A percentile compares a stretch with the other conserved stretches of the same genome.
Evolutionary conservation across 2,113 vertebrate species (phyloP).

Genomic region (Phyllopteryx taeniolatus): DNA sequence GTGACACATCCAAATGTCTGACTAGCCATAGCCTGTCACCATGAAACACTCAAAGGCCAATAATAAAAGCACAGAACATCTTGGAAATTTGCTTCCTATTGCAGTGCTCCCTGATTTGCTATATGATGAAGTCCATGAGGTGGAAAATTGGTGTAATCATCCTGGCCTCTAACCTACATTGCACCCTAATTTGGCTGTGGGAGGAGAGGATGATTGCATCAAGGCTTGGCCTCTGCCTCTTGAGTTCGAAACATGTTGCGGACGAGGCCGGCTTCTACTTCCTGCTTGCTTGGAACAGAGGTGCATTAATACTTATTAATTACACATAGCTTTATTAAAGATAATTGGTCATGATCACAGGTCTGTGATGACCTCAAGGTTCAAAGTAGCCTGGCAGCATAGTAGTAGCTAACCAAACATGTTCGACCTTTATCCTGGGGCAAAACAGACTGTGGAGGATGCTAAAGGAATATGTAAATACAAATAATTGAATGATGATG

Average conservation of each 20-base stretch:
- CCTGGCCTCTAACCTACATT: slow-evolving; percentile 55
- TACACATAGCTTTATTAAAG: slow-evolving; percentile 62
- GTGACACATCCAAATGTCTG: slow-evolving; percentile 47
- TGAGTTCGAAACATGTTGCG: slow-evolving; percentile 39
- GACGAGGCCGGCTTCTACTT: slow-evolving; percentile 47
- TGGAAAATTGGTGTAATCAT: slow-evolving; percentile 66
- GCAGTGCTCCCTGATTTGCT: slow-evolving; percentile 26
- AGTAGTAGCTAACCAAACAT: slow-evolving; percentile 46
- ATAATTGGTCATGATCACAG: slow-evolving; percentile 64
- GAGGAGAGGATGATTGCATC: slow-evolving; percentile 43
- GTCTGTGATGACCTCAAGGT: slow-evolving; percentile 31
- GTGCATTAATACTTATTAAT: slow-evolving; percentile 60
- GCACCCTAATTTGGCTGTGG: slow-evolving; percentile 43
- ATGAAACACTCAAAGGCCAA: slow-evolving; percentile 13
- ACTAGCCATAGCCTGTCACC: slow-evolving; percentile 27
- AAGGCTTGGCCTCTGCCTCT: slow-evolving; percentile 35
- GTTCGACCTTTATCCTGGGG: slow-evolving; percentile 39
- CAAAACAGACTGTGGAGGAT: slow-evolving; percentile 8
- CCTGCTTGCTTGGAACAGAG: slow-evolving; percentile 47
- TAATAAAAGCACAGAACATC: slow-evolving; percentile 3
- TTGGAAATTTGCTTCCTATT: slow-evolving; percentile 23
- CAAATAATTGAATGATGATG: background rate
- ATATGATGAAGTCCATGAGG: slow-evolving; percentile 59
- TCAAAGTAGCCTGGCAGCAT: slow-evolving; percentile 19
- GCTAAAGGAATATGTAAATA: slow-evolving; percentile 21